Evolutionary conservation across 2,888 invertebrate genomes (phyloP), one percentile per base, ranked within the genome.

Genomic region (Ischnura elegans): DNA sequence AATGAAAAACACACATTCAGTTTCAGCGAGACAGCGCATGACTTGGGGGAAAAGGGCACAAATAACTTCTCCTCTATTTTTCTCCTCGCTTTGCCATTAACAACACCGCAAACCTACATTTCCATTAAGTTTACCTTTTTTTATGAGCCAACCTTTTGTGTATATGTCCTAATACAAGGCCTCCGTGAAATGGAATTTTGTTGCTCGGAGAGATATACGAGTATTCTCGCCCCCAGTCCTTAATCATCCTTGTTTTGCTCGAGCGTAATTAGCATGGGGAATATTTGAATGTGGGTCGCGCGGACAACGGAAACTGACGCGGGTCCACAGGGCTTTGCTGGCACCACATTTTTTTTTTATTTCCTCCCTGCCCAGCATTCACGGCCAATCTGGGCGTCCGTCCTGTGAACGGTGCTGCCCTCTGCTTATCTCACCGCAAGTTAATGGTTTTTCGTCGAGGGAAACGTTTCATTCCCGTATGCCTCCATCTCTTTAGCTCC

Each of bases 271-370:
- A 61, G 76, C 76, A 36, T 76, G 76, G 76, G 76, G 36, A 76
- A 76, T 76, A 76, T 76, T 76, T 76, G 76, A 76, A 76, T 76
- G 76, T 76, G 76, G 76, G 76, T 76, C 76, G 76, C 76, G 76
- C 36, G 76, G 76, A 36, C 76, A 76, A 36, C 76, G 76, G 16
- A 76, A 29, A 76, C 76, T 36, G 36, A 36, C 76, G 76, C 76
- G 76, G 51, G 51, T 51, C 51, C 13, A 5, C 13, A 5, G 6
- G 47, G 13, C 47, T 8, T 13, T 5, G 66, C 29, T n/a, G n/a
- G 19, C 66, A 6, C 66, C 66, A 0, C 66, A 3, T 10, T 51
- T 42, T 2, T 19, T 36, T 47, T 47, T n/a, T 47, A 16, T 51
- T 36, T 51, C 55, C 36, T n/a, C n/a, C n/a, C n/a, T n/a, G n/a